Percentiles rank a stretch among this genome's conserved stretches.
Conservation (phyloP, 1,140 invertebrate genomes). For the Drosophila kohkoa region DNA sequence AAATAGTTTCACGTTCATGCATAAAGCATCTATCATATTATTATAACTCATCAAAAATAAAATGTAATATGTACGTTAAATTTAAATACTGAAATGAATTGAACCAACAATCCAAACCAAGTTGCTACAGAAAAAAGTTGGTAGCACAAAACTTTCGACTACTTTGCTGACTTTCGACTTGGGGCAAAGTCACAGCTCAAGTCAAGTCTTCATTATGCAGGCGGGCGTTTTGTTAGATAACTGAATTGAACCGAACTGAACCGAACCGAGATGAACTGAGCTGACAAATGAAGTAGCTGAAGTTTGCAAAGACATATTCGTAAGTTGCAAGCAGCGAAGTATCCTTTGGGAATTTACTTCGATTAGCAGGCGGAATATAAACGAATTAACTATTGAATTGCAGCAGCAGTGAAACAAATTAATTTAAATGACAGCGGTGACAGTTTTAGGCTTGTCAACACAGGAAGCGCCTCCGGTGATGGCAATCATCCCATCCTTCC, state of each 20-base stretch:
- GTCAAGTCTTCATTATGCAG: conserved; percentile 4
- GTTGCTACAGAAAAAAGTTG: not conserved
- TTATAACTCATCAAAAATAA: not conserved
- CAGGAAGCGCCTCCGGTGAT: not conserved
- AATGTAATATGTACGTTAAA: not conserved
- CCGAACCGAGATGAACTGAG: not conserved
- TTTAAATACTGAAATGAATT: not conserved
- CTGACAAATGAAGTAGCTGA: conserved; percentile 8
- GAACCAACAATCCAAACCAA: not conserved
- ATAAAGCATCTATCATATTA: not conserved
- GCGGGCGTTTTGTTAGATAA: not conserved
- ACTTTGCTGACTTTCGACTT: conserved; percentile 4
- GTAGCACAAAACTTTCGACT: not conserved
- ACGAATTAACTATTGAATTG: conserved; percentile 61
- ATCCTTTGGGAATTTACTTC: conserved; percentile 1
- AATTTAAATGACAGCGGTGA: conserved; percentile 14
- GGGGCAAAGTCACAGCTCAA: not conserved
- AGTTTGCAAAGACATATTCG: not conserved
- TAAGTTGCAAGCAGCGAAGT: not conserved
- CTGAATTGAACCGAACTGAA: not conserved
- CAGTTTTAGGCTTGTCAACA: conserved; percentile 13
- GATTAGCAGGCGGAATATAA: conserved; percentile 38
- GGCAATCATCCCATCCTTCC: not conserved
- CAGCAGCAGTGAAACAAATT: conserved; percentile 5
- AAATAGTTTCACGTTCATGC: not conserved